Evolutionary conservation across 2,888 invertebrate genomes (phyloP).

Genomic region (Branchellion lobata): DNA sequence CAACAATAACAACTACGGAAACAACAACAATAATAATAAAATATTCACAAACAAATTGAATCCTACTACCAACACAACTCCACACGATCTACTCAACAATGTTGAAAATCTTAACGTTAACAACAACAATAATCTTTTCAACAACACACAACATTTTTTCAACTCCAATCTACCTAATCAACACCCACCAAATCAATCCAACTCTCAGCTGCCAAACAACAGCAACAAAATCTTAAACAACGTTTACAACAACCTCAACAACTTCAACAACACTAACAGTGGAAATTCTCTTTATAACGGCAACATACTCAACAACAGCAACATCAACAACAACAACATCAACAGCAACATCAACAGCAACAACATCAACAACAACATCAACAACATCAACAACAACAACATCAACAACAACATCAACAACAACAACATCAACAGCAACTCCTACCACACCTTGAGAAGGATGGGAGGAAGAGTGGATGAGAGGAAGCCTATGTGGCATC

Average conservation of each 20-base stretch:
- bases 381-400: neutral
- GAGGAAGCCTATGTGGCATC: neutral
- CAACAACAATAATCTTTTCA: constrained; percentile 2
- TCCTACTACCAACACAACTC: neutral
- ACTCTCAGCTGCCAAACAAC: neutral
- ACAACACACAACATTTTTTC: neutral
- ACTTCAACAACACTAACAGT: neutral
- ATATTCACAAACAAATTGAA: neutral
- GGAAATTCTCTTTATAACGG: no score
- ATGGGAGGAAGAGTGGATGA: neutral
- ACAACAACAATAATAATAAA: neutral
- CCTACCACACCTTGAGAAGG: neutral
- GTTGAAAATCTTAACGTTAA: neutral
- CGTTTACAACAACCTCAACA: constrained; percentile 6
- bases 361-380: neutral
- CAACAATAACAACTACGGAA: neutral
- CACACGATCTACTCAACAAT: neutral
- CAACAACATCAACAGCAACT: neutral
- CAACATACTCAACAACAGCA: no score
- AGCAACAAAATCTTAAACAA: neutral
- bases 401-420: neutral
- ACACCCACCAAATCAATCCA: neutral
- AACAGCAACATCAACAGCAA: neutral
- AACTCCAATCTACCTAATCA: neutral
- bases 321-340: no score